A percentile compares a stretch with the other conserved stretches of the same genome.
Conservation (phyloP, 2,113 vertebrate genomes). For the Elaphurus davidianus region DNA sequence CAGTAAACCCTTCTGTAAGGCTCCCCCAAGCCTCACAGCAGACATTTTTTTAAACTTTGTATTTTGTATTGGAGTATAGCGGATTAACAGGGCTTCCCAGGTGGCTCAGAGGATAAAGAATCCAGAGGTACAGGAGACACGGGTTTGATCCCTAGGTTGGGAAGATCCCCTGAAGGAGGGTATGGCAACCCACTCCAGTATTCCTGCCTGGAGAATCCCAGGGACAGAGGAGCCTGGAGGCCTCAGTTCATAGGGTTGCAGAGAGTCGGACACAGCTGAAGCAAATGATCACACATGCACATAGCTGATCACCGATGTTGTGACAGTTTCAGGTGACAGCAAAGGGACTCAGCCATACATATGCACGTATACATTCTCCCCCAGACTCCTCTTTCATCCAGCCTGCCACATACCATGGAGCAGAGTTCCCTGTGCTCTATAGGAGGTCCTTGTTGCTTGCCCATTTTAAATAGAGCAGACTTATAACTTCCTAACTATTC, state of each 20-base stretch:
- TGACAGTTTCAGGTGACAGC: background rate
- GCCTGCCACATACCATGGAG: background rate
- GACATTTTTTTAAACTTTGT: background rate
- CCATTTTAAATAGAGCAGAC: background rate
- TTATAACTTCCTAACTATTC: background rate
- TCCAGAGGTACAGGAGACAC: background rate
- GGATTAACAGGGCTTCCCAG: background rate
- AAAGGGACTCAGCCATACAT: background rate
- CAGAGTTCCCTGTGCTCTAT: background rate
- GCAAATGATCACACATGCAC: background rate
- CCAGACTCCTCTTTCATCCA: background rate
- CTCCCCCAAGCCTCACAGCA: background rate
- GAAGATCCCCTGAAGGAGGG: background rate
- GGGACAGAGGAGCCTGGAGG: background rate
- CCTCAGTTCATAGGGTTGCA: background rate
- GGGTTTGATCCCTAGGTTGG: background rate
- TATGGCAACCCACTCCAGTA: background rate
- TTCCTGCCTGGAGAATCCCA: background rate
- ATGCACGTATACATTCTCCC: background rate
- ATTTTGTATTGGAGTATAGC: background rate
- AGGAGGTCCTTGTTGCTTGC: background rate
- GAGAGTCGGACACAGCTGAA: rapidly evolving
- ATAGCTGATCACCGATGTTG: background rate
- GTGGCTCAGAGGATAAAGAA: background rate
- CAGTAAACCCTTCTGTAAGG: background rate